These are phyloP conservation scores for Acrobasis suavella DNA, from an alignment of 2,888 invertebrate genomes.

Conservation along the genomic window DNA sequence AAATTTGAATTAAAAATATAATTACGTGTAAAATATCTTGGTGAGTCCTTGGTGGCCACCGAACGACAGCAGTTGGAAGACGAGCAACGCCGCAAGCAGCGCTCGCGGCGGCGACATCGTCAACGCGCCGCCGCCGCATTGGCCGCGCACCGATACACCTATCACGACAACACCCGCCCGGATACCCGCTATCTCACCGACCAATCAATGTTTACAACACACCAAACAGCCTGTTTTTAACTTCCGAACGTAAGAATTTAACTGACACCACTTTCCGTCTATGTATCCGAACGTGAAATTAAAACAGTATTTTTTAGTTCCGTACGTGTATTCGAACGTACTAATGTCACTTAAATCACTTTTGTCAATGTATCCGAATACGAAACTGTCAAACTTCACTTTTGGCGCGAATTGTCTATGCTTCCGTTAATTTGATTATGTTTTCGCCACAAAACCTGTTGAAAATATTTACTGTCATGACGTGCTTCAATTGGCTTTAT, in stretches of 20 bases:
- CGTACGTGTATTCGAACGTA: neutral
- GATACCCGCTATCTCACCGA: conserved; percentile 24
- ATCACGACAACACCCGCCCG: conserved; percentile 56
- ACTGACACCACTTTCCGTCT: too few relatives aligned
- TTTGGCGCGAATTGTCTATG: conserved; percentile 1
- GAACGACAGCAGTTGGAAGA: conserved; percentile 76
- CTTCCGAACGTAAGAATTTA: neutral
- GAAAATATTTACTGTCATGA: conserved; percentile 15
- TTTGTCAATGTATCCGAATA: conserved; percentile 15
- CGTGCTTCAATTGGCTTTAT: conserved; percentile 12
- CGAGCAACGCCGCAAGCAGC: conserved; percentile 74
- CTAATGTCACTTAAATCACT: neutral
- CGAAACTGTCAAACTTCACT: conserved; percentile 11
- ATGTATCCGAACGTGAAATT: neutral
- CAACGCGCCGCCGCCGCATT: conserved; percentile 76
- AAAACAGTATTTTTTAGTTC: too few relatives aligned
- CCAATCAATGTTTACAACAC: conserved; percentile 32
- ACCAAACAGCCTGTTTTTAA: conserved; percentile 11
- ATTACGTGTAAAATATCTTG: conserved; percentile 81
- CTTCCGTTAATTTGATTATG: neutral
- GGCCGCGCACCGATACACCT: conserved; percentile 66
- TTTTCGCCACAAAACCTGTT: neutral
- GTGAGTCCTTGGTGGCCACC: conserved; percentile 81
- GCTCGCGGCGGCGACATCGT: conserved; percentile 80
- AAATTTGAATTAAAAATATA: conserved; percentile 14